Evolutionary conservation across 2,113 vertebrate genomes (phyloP), one percentile per base, ranked within the genome.

Genomic region (Seriola quinqueradiata): DNA sequence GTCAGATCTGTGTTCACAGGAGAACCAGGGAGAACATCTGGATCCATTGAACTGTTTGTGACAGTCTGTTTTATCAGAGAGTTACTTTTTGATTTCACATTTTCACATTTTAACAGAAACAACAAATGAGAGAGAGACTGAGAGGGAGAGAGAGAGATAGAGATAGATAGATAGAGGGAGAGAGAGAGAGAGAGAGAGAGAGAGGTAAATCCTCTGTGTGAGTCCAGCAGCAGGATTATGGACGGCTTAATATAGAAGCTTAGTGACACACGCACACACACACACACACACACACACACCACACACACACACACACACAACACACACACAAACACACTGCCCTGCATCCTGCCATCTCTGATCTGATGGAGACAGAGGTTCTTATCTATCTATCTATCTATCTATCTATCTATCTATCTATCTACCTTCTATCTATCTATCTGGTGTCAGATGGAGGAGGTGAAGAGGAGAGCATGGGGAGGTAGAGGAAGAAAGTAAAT

Each of bases 161-260:
- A 28, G 28, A 28, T 28, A 28, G 28, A 28, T 28, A 28, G 38
- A 38, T 1, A 38, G 3, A 38, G 4, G 8, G 36, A 38, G 36
- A 38, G 36, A 38, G 4, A 38, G 38, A 38, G 38, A 38, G 38
- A 38, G 38, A 38, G 38, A 79, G 58, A 68, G 50, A 81, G 72
- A 79, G 71, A 74, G 55, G 38, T 57, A 89, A 90, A 90, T 89
- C 86, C 89, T 86, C 67, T 77, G 73, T 32, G 77, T 25, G 80
- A 73, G 32, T 81, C 63, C 79, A 86, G 72, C 52, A 50, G 70
- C 52, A n/a, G 85, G 87, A 91, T 91, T 89, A 89, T 79, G 58
- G 71, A 69, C 13, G 44, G 82, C 71, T 91, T 89, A 90, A 87
- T 86, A 81, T 57, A 70, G 52, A 42, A 65, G 85, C 73, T 90